phyloP scores from a whole-genome alignment of 2,888 invertebrate species.

The Eulithis prunata region DNA sequence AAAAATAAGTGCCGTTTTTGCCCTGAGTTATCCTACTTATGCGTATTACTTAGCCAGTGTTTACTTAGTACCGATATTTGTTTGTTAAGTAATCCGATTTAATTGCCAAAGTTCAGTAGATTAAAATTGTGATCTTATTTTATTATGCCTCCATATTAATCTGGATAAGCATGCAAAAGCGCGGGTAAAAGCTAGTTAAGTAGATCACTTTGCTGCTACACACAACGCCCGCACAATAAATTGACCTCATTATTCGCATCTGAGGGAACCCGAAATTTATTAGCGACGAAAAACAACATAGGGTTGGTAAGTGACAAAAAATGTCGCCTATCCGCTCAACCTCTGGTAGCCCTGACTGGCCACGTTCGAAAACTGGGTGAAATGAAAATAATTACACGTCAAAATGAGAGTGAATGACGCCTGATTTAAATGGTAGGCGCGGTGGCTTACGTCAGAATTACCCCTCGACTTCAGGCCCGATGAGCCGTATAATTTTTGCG shows the following conservation, averaged over 20 bases:
- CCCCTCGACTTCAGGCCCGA: not conserved
- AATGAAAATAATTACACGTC: constrained; percentile 76
- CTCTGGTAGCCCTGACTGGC: constrained; percentile 39
- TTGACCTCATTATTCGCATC: constrained; percentile 40
- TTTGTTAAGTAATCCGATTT: not conserved
- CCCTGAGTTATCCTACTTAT: not conserved
- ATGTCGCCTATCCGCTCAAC: constrained; percentile 45
- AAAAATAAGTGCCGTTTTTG: not conserved
- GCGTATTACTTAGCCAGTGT: not conserved
- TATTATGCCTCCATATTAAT: not conserved
- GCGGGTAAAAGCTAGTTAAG: not conserved
- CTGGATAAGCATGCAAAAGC: not conserved
- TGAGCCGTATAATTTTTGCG: not conserved
- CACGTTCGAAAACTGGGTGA: constrained; percentile 63
- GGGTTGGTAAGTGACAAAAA: constrained; percentile 61
- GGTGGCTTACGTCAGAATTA: constrained; percentile 39
- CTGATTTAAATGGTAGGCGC: constrained; percentile 63
- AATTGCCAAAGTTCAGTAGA: not conserved
- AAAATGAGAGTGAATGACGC: constrained; percentile 73
- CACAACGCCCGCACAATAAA: constrained; percentile 27
- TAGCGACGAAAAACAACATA: constrained; percentile 61
- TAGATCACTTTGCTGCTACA: constrained; percentile 15
- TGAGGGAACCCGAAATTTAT: constrained; percentile 58
- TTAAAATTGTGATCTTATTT: too few species aligned
- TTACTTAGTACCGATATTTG: not conserved